Conservation (phyloP, 2,797 vertebrate genomes). For the Manis javanica region DNA sequence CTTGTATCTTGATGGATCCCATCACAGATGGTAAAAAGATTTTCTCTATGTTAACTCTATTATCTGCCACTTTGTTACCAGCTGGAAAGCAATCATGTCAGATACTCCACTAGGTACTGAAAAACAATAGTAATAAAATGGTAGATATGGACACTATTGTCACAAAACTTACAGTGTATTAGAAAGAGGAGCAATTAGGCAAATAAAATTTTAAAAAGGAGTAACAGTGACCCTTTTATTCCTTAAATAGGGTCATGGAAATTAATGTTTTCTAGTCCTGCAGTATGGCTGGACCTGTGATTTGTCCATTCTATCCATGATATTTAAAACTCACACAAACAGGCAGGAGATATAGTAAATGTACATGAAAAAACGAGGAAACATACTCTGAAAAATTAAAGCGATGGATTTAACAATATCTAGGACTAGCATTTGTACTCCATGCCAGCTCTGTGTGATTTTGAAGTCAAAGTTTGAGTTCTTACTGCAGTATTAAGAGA, state of each 20-base stretch:
- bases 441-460: neutral
- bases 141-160: neutral
- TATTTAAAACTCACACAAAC: neutral
- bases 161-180: neutral
- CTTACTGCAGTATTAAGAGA: neutral
- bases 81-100: neutral
- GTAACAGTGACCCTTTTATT: neutral
- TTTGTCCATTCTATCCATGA: neutral
- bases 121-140: neutral
- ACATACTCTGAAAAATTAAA: neutral
- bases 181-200: neutral
- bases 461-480: neutral
- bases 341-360: neutral
- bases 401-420: neutral
- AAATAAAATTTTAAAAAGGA: neutral
- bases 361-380: neutral
- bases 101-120: neutral
- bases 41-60: neutral
- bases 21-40: neutral
- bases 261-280: neutral
- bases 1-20: neutral
- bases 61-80: neutral
- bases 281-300: neutral
- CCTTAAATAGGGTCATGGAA: neutral
- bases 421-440: neutral